Conservation (phyloP, 2,888 invertebrate species). For the Cerceris rybyensis region DNA sequence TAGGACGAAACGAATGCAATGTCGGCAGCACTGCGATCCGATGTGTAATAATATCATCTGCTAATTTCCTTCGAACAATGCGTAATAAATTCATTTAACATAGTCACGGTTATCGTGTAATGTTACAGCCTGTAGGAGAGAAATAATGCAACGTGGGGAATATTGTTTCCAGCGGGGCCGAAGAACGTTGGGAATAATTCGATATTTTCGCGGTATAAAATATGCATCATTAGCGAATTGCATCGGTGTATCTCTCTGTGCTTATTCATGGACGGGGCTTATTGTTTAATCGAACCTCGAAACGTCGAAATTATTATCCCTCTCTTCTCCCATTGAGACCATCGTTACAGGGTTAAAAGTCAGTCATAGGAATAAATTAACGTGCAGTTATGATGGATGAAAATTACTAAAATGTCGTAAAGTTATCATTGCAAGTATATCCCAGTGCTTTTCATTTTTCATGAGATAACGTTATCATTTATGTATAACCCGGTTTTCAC, state of each 20-base stretch:
- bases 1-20: not conserved
- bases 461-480: too few relatives aligned
- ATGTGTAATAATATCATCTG: conserved; percentile 12
- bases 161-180: conserved; percentile 2
- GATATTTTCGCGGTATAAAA: conserved; percentile 14
- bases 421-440: too few relatives aligned
- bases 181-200: not conserved
- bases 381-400: conserved; percentile 2
- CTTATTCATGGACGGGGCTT: not conserved
- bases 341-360: conserved; percentile 36
- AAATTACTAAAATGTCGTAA: too few relatives aligned
- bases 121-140: not conserved
- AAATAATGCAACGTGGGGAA: not conserved
- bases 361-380: conserved; percentile 37
- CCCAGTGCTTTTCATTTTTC: too few relatives aligned
- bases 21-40: not conserved
- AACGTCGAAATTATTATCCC: conserved; percentile 26
- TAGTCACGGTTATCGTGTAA: not conserved
- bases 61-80: conserved; percentile 25
- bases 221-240: conserved; percentile 32
- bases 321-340: conserved; percentile 24
- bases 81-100: conserved; percentile 19
- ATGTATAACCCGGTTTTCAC: too few relatives aligned
- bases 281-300: conserved; percentile 39
- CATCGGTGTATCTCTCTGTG: not conserved